Evolutionary conservation across 1,140 invertebrate species (phyloP).

Genomic region (Caenorhabditis tropicalis): DNA sequence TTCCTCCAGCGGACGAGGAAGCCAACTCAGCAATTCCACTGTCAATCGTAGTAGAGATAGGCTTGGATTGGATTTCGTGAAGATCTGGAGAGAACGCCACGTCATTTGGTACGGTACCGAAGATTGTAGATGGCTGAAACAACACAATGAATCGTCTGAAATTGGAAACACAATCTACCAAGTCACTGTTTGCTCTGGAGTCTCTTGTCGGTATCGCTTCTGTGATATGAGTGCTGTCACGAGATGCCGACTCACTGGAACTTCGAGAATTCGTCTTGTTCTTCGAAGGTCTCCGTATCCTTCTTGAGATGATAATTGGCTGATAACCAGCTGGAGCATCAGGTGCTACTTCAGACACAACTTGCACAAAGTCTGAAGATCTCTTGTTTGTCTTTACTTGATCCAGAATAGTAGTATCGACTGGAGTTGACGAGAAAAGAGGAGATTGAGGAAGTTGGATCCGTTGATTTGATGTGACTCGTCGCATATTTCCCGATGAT

Average conservation of each 20-base stretch:
- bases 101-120: slow-evolving; percentile 12
- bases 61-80: neutral
- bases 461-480: neutral
- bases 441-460: neutral
- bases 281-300: neutral
- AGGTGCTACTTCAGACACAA: neutral
- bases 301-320: slow-evolving; percentile 2
- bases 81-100: slow-evolving; percentile 4
- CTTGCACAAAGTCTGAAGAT: neutral
- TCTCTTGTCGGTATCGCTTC: neutral
- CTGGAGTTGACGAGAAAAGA: slow-evolving; percentile 27
- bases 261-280: neutral
- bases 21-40: slow-evolving; percentile 17
- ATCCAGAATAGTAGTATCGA: slow-evolving; percentile 11
- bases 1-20: neutral
- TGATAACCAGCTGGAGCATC: neutral
- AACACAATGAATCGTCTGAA: neutral
- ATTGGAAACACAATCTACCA: neutral
- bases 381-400: neutral
- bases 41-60: neutral
- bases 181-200: slow-evolving; percentile 8
- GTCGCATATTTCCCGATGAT: neutral
- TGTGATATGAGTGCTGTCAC: neutral
- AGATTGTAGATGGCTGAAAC: neutral
- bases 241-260: neutral